Conservation (phyloP, 1,140 invertebrate genomes). For the Popillia japonica region DNA sequence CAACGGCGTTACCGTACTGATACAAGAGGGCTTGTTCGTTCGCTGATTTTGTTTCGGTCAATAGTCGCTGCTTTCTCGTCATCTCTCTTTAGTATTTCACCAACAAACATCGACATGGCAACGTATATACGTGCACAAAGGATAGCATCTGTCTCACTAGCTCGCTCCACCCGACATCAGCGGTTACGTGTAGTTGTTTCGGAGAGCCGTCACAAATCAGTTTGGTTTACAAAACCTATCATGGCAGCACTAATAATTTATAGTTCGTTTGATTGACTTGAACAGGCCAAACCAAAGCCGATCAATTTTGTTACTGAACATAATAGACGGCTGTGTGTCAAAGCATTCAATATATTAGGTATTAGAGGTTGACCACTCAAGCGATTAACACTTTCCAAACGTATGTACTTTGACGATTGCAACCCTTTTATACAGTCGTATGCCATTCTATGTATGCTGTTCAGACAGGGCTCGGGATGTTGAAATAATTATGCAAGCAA, state of each 20-base stretch:
- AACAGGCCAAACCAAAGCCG: not conserved
- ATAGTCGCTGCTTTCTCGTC: not conserved
- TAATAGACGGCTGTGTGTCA: constrained; percentile 23
- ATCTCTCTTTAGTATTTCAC: not conserved
- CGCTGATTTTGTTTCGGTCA: not conserved
- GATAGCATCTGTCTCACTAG: no score
- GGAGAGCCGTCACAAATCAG: constrained; percentile 21
- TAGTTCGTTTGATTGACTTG: constrained; percentile 37
- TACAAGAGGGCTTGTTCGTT: constrained; percentile 8
- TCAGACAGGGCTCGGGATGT: not conserved
- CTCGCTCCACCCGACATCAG: not conserved
- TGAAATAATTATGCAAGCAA: not conserved
- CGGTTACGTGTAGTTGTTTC: not conserved
- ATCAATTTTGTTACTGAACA: constrained; percentile 17
- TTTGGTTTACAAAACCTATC: constrained; percentile 26
- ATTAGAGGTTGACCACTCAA: not conserved
- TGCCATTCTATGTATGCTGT: not conserved
- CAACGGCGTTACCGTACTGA: not conserved
- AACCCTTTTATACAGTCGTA: not conserved
- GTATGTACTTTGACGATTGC: not conserved
- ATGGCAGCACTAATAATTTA: constrained; percentile 29
- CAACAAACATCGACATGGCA: not conserved
- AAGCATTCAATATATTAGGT: constrained; percentile 15
- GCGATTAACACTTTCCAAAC: not conserved
- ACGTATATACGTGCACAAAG: no score